These are phyloP conservation scores for Perca fluviatilis DNA, from an alignment of 2,113 vertebrate genomes.

Conservation along the genomic window DNA sequence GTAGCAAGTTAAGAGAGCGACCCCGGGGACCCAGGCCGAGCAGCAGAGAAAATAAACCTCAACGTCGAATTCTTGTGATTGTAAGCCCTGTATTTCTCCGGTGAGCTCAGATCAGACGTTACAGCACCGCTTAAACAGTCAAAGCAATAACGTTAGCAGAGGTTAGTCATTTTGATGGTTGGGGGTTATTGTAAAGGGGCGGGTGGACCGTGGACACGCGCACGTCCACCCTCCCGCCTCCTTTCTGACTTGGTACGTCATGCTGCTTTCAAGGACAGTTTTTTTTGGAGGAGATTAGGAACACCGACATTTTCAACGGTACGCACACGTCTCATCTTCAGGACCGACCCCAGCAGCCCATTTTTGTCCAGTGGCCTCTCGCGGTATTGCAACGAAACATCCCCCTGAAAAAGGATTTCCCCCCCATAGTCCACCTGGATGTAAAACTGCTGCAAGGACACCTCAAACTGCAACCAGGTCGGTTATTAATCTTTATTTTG, in stretches of 20 bases:
- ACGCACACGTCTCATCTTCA: no score
- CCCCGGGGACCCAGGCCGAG: accelerated
- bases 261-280: conserved; percentile 38
- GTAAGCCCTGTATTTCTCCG: not conserved
- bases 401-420: no score
- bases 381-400: no score
- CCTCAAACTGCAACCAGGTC: no score
- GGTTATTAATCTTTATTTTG: no score
- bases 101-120: not conserved
- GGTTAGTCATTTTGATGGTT: not conserved
- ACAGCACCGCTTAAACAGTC: no score
- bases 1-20: not conserved
- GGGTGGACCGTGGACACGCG: conserved; percentile 22
- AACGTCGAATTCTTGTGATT: not conserved
- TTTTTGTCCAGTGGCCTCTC: no score
- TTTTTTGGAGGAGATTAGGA: not conserved
- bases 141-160: not conserved
- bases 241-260: conserved; percentile 17
- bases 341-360: no score
- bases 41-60: not conserved
- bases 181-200: conserved; percentile 42
- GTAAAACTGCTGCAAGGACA: no score
- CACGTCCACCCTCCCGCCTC: conserved; percentile 22
- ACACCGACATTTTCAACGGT: not conserved
- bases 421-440: no score